Conservation (phyloP, 2,888 invertebrate species). For the Pardosa pseudoannulata region DNA sequence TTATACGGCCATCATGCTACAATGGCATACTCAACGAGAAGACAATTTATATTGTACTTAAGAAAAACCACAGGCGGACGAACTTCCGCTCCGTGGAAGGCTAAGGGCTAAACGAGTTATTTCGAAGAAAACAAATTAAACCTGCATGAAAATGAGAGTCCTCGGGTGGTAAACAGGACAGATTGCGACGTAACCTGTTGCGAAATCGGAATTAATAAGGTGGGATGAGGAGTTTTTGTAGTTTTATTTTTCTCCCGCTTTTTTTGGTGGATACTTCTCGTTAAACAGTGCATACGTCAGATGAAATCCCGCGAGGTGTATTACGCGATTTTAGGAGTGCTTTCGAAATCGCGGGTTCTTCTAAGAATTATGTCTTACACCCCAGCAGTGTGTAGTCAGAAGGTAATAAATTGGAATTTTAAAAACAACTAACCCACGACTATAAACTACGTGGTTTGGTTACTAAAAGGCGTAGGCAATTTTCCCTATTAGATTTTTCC, state of each 20-base stretch:
- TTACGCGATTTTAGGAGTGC: neutral
- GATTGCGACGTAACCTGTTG: constrained; percentile 37
- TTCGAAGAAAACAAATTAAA: constrained; percentile 43
- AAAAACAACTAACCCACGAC: too few species aligned
- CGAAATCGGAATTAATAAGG: constrained; percentile 36
- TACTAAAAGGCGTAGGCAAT: too few species aligned
- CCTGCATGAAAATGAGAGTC: constrained; percentile 60
- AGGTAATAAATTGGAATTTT: too few species aligned
- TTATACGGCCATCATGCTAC: neutral
- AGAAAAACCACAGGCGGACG: constrained; percentile 10
- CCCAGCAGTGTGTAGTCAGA: too few species aligned
- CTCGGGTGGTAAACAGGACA: constrained; percentile 49
- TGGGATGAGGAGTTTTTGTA: neutral
- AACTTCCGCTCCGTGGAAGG: constrained; percentile 42
- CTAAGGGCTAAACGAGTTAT: constrained; percentile 19
- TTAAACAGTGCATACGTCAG: neutral
- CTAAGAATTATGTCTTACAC: too few species aligned
- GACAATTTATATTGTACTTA: neutral
- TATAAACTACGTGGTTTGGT: too few species aligned
- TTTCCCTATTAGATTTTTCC: too few species aligned
- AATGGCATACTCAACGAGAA: neutral
- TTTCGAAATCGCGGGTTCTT: too few species aligned
- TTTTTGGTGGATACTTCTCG: neutral
- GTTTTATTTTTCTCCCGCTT: neutral
- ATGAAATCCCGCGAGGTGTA: neutral